Percentiles rank a stretch among this genome's conserved stretches.
These are phyloP conservation scores for Listronotus bonariensis DNA, from an alignment of 1,140 invertebrate species.

Conservation along the genomic window DNA sequence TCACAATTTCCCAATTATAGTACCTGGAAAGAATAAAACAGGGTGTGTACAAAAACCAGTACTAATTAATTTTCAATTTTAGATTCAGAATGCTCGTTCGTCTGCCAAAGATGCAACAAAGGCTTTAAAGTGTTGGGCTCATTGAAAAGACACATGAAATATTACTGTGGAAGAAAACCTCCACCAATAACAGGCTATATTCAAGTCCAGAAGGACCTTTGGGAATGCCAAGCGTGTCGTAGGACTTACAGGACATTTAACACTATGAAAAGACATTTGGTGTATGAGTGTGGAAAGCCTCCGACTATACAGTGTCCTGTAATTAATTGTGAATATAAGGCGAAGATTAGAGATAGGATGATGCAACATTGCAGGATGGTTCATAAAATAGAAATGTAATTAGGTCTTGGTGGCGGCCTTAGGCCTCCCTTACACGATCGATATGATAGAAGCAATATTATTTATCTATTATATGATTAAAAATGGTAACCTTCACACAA, in stretches of 20 bases:
- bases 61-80: too few species aligned
- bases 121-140: conserved; percentile 55
- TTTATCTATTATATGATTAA: too few species aligned
- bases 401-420: neutral
- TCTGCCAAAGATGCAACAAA: neutral
- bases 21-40: too few species aligned
- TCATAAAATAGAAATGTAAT: conserved; percentile 40
- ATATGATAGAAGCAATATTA: too few species aligned
- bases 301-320: conserved; percentile 62
- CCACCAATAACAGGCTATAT: conserved; percentile 50
- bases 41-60: too few species aligned
- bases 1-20: too few species aligned
- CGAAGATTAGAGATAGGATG: conserved; percentile 55
- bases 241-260: conserved; percentile 60
- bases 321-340: conserved; percentile 57
- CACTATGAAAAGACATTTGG: conserved; percentile 57
- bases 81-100: too few species aligned
- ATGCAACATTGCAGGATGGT: conserved; percentile 58
- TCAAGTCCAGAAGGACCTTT: conserved; percentile 22
- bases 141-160: conserved; percentile 60
- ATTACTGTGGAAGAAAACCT: conserved; percentile 59
- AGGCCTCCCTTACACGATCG: too few species aligned
- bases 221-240: conserved; percentile 57
- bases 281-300: conserved; percentile 61
- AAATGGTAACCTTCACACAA: too few species aligned